Percentiles rank a stretch among this genome's conserved stretches.
Evolutionary conservation across 2,797 vertebrate species (phyloP).

Genomic region (Trachurus trachurus): DNA sequence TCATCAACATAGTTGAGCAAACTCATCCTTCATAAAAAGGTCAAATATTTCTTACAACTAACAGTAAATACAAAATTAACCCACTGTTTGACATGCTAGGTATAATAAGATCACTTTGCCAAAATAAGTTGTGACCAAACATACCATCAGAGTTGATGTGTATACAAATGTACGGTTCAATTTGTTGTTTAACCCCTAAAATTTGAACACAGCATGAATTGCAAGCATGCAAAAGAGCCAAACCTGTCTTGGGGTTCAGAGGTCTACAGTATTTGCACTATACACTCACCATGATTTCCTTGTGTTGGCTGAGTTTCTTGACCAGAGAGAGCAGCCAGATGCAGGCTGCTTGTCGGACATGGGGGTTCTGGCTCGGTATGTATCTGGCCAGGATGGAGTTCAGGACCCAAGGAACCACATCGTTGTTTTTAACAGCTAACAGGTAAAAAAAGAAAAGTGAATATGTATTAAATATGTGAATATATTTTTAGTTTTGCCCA

Average conservation of each 20-base stretch:
- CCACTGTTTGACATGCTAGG: too few species aligned
- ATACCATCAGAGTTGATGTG: too few species aligned
- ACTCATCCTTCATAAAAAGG: too few species aligned
- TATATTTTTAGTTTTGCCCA: neutral
- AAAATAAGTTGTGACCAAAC: too few species aligned
- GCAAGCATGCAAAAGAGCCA: neutral
- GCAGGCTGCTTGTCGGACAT: constrained; percentile 95
- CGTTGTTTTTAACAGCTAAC: constrained; percentile 92
- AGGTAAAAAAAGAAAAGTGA: neutral
- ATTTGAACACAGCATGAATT: neutral
- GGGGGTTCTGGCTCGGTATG: constrained; percentile 93
- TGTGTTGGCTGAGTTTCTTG: constrained; percentile 93
- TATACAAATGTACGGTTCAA: too few species aligned
- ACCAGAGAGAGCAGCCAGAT: constrained; percentile 98
- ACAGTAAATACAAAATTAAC: too few species aligned
- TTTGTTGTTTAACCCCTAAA: too few species aligned
- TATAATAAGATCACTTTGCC: too few species aligned
- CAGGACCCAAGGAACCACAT: constrained; percentile 94
- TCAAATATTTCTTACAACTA: too few species aligned
- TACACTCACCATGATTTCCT: constrained; percentile 91
- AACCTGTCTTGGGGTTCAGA: neutral
- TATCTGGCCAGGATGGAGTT: constrained; percentile 92
- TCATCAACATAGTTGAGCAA: too few species aligned
- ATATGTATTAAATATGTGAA: neutral
- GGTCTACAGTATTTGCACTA: neutral